These are phyloP conservation scores for Diphyllodes magnificus DNA, from an alignment of 2,113 vertebrate genomes.

Conservation along the genomic window DNA sequence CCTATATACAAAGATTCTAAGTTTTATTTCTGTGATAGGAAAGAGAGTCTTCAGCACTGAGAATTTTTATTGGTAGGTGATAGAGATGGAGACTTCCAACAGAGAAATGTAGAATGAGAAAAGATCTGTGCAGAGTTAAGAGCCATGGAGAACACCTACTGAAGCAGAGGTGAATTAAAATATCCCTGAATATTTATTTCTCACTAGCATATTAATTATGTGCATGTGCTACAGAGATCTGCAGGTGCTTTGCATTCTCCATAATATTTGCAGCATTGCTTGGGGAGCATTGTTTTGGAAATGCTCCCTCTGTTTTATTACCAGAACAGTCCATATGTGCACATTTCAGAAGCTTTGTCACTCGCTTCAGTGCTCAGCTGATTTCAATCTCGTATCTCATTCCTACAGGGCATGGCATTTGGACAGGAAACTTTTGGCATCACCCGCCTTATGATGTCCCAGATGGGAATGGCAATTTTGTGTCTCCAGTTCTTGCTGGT, in stretches of 20 bases:
- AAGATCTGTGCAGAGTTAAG: neutral
- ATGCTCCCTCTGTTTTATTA: neutral
- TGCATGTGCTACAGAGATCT: neutral
- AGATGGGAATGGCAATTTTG: constrained; percentile 66
- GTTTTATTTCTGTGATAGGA: neutral
- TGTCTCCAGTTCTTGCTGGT: constrained; percentile 69
- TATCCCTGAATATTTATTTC: neutral
- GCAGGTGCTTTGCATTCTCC: neutral
- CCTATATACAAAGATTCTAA: neutral
- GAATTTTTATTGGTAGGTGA: neutral
- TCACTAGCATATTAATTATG: neutral
- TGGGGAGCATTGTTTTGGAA: neutral
- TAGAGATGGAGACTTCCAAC: neutral
- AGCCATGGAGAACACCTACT: neutral
- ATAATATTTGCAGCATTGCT: neutral
- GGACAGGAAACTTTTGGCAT: constrained; percentile 72
- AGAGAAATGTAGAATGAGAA: rapidly evolving
- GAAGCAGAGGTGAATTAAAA: neutral
- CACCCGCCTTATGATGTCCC: constrained; percentile 83
- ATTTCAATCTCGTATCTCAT: neutral
- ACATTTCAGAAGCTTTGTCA: neutral
- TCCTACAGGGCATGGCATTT: constrained; percentile 82
- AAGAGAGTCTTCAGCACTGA: neutral
- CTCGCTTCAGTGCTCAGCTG: neutral
- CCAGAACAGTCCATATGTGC: neutral